Evolutionary conservation across 2,797 vertebrate species (phyloP).

Genomic region (Acanthurus lineatus): DNA sequence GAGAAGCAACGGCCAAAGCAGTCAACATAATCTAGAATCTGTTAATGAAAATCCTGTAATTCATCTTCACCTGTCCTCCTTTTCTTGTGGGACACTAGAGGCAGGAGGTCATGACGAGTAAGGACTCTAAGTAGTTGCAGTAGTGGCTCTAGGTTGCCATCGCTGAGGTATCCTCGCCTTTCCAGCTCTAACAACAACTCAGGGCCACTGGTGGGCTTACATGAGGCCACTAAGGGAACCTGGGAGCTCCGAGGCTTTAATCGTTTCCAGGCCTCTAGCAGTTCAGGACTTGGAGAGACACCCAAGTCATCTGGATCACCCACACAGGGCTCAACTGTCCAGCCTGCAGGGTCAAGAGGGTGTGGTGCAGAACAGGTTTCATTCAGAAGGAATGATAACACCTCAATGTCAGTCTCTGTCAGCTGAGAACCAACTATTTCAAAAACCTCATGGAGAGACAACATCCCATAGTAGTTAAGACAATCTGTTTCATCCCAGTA

Average conservation of each 20-base stretch:
- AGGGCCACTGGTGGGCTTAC: conserved; percentile 86
- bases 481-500: conserved; percentile 93
- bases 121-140: conserved; percentile 90
- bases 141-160: conserved; percentile 89
- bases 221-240: conserved; percentile 56
- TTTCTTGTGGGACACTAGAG: conserved; percentile 89
- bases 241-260: conserved; percentile 56
- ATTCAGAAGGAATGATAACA: conserved; percentile 91
- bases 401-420: conserved; percentile 89
- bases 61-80: conserved; percentile 87
- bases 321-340: conserved; percentile 77
- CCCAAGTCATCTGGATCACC: conserved; percentile 58
- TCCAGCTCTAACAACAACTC: conserved; percentile 91
- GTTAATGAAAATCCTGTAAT: background rate
- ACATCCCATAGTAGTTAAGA: conserved; percentile 91
- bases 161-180: conserved; percentile 87
- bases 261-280: conserved; percentile 83
- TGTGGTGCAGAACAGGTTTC: conserved; percentile 85
- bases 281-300: conserved; percentile 70
- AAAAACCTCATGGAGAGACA: conserved; percentile 92
- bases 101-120: conserved; percentile 91
- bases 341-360: conserved; percentile 85
- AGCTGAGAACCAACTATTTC: conserved; percentile 92
- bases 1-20: background rate
- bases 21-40: conserved; percentile 7